Evolutionary conservation across 2,888 invertebrate genomes (phyloP), one percentile per base, ranked within the genome.

Genomic region (Trachelus tabidus): DNA sequence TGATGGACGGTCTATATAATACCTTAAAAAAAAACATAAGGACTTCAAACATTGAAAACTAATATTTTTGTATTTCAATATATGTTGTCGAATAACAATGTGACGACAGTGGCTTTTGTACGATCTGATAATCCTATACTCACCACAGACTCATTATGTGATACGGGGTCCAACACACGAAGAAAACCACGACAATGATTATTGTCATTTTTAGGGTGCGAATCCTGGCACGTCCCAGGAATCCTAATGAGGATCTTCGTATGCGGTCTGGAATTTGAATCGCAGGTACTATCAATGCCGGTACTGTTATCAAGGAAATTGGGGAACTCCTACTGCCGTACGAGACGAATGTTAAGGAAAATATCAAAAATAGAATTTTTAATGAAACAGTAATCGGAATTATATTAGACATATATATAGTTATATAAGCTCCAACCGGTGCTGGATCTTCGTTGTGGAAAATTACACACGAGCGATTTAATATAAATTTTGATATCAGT

Each of bases 151-250:
- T 95, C 93, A 98, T 98, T 81, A 97, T 95, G 92, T 98, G 97
- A 92, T 98, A 98, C 0, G 98, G 98, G 1, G 98, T 98, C 98
- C 98, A 99, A 92, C 98, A 98, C 15, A 98, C 93, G 88, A 98
- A 95, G 92, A 98, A 98, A 0, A 97, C 97, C 69, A 97, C 93
- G 15, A 98, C 98, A 81, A 99, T 98, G 71, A 97, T 96, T 81
- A 98, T 95, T 0, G 98, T 98, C 98, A 99, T 98, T 92, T 98
- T 98, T 73, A 98, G 93, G 0, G 98, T 98, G 79, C 97, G 94
- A 76, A 96, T 95, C 86, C 96, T 95, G 23, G 97, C 97, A 80
- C 96, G 93, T 3, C 97, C 96, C 77, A 97, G 92, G 88, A 97
- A 96, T 79, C 97, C 96, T 77, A 96, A 94, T 76, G 96, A 97